Evolutionary conservation across 2,113 vertebrate species (phyloP).

Genomic region (Lamprologus speciosus): DNA sequence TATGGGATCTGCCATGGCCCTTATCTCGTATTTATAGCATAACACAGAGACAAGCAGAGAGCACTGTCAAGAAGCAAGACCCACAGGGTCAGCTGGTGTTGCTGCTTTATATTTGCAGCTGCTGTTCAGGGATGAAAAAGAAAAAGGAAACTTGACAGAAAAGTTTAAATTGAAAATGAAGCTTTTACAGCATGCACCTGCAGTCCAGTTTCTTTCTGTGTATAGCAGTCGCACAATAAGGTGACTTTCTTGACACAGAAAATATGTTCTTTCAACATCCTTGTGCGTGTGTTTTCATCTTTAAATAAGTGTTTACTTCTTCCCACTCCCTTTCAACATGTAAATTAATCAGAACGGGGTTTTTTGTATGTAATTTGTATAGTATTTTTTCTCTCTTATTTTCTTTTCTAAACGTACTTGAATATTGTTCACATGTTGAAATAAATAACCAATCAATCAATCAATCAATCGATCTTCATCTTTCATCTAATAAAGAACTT

Average conservation of each 20-base stretch:
- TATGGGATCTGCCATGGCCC: slow-evolving; percentile 48
- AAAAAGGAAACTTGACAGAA: neutral
- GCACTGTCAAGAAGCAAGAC: slow-evolving; percentile 28
- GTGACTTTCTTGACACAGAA: neutral
- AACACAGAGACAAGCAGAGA: slow-evolving; percentile 38
- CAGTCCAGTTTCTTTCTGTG: neutral
- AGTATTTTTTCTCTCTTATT: too few species aligned
- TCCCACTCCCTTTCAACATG: too few species aligned
- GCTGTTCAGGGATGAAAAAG: neutral
- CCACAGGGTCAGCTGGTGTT: slow-evolving; percentile 31
- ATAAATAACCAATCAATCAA: too few species aligned
- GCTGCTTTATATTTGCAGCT: slow-evolving; percentile 15
- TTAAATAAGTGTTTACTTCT: too few species aligned
- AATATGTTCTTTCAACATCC: neutral
- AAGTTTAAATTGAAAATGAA: neutral
- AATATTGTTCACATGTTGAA: too few species aligned
- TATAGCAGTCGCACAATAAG: neutral
- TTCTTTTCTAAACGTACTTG: too few species aligned
- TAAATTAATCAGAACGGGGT: rapidly evolving
- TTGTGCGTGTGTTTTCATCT: neutral
- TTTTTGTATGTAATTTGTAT: too few species aligned
- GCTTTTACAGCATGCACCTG: neutral
- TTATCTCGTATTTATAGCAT: slow-evolving; percentile 61
- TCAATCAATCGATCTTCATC: neutral
- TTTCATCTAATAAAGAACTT: neutral